These are phyloP conservation scores for Oenanthe oenanthe DNA, from an alignment of 2,113 vertebrate genomes.

Conservation along the genomic window DNA sequence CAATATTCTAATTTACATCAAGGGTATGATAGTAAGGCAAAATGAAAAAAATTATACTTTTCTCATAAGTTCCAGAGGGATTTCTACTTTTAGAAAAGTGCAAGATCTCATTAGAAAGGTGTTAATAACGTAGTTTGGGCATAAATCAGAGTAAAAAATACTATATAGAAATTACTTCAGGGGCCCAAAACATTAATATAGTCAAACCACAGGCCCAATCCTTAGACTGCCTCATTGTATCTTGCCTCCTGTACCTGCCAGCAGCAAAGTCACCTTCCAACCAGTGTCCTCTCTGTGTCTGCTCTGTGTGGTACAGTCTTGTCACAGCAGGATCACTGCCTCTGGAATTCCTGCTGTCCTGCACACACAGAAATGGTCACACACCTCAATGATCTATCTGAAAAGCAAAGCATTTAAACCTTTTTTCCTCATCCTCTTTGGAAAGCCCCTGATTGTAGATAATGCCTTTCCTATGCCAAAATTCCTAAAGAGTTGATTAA, in stretches of 20 bases:
- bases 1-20: background rate
- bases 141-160: background rate
- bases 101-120: background rate
- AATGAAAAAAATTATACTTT: background rate
- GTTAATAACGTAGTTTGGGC: background rate
- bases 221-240: accelerated
- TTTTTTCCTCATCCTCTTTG: background rate
- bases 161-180: background rate
- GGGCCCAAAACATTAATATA: background rate
- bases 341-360: background rate
- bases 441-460: background rate
- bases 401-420: background rate
- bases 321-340: background rate
- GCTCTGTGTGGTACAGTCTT: background rate
- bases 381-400: accelerated
- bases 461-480: background rate
- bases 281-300: background rate
- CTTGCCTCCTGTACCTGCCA: constrained; percentile 15
- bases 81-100: background rate
- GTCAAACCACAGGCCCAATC: background rate
- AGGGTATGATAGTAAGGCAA: background rate
- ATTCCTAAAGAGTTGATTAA: background rate
- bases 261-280: background rate
- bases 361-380: background rate
- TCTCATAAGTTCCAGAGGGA: background rate